Percentiles rank a stretch among this genome's conserved stretches.
Evolutionary conservation across 2,888 invertebrate species (phyloP).

Genomic region (Latheticus oryzae): DNA sequence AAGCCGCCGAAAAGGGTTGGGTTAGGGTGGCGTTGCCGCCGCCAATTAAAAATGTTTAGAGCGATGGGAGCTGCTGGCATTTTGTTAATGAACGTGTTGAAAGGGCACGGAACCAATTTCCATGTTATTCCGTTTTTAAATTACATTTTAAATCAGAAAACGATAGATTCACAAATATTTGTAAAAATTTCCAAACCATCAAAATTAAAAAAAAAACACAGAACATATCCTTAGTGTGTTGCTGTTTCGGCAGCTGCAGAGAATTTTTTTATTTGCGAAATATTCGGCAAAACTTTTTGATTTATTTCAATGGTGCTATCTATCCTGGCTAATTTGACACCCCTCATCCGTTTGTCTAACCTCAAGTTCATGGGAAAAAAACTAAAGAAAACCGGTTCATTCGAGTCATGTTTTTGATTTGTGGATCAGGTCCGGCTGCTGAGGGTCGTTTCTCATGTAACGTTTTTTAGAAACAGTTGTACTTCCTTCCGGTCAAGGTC

Average conservation of each 20-base stretch:
- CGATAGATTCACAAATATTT: too few relatives aligned
- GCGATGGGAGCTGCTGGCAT: constrained; percentile 13
- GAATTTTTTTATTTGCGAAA: too few relatives aligned
- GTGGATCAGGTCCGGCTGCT: constrained; percentile 1
- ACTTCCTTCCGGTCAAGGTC: constrained; percentile 33
- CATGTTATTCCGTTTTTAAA: constrained; percentile 12
- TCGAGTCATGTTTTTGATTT: background rate
- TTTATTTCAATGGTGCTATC: too few relatives aligned
- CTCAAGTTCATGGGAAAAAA: constrained; percentile 27
- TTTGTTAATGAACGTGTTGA: constrained; percentile 6
- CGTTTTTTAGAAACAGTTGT: too few relatives aligned
- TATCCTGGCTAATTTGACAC: constrained; percentile 1
- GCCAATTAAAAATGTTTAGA: constrained; percentile 25
- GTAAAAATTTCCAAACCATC: too few relatives aligned
- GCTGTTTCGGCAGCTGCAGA: too few relatives aligned
- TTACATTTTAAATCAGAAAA: constrained; percentile 22
- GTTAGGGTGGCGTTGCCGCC: constrained; percentile 2
- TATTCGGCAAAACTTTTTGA: too few relatives aligned
- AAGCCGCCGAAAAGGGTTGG: constrained; percentile 10
- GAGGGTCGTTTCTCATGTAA: constrained; percentile 9
- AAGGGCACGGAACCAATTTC: constrained; percentile 9
- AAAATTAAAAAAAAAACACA: too few relatives aligned
- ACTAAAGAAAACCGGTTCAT: constrained; percentile 11
- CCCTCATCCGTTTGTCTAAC: constrained; percentile 11
- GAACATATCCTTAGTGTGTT: too few relatives aligned